These are phyloP conservation scores for Nomada ruficornis DNA, from an alignment of 2,888 invertebrate genomes.

Conservation along the genomic window DNA sequence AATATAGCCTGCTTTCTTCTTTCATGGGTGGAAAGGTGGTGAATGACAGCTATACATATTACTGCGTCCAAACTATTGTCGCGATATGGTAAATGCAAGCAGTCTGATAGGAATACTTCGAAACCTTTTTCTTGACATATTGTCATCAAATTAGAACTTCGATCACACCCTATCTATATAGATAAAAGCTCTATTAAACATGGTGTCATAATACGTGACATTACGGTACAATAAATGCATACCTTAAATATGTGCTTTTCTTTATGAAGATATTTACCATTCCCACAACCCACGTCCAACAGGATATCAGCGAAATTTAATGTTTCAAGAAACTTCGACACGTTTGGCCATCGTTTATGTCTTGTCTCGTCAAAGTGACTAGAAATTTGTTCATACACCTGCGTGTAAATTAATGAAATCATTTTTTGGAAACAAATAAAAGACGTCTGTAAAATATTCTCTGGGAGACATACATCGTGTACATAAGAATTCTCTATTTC, in stretches of 20 bases:
- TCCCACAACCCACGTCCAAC: constrained; percentile 98
- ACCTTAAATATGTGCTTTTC: constrained; percentile 75
- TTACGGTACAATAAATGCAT: constrained; percentile 14
- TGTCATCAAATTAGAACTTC: constrained; percentile 88
- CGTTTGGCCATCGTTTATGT: constrained; percentile 97
- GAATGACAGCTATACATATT: constrained; percentile 98
- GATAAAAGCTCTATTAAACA: not conserved
- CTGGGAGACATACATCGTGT: constrained; percentile 86
- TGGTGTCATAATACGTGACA: not conserved
- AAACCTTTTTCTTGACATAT: constrained; percentile 88
- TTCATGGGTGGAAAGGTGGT: constrained; percentile 94
- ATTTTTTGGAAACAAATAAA: not conserved
- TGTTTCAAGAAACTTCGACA: constrained; percentile 90
- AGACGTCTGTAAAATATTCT: not conserved
- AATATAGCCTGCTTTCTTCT: constrained; percentile 90
- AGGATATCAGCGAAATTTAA: constrained; percentile 90
- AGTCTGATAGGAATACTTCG: constrained; percentile 91
- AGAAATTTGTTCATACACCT: constrained; percentile 98
- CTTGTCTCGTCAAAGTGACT: constrained; percentile 97
- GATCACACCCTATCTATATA: constrained; percentile 92
- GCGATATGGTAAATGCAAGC: constrained; percentile 90
- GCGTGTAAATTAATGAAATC: constrained; percentile 9
- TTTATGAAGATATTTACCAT: constrained; percentile 95
- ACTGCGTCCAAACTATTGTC: constrained; percentile 90
- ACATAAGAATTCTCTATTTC: constrained; percentile 91